Evolutionary conservation across 2,888 invertebrate genomes (phyloP).

Genomic region (Parnassius smintheus): DNA sequence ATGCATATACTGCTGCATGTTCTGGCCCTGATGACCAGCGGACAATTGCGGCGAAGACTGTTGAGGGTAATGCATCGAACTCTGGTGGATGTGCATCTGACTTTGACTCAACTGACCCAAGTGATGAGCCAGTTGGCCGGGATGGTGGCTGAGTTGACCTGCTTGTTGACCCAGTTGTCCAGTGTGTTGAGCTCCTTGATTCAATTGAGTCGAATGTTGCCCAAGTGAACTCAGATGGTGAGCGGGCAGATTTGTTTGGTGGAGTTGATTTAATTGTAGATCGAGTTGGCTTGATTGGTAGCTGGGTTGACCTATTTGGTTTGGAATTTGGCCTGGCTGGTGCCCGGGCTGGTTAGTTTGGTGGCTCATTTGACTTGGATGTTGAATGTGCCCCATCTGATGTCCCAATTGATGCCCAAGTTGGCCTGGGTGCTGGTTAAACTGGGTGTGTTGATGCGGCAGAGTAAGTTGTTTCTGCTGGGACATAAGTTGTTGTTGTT

Average conservation of each 20-base stretch:
- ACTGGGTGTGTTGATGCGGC: slow-evolving; percentile 23
- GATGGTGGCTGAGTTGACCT: slow-evolving; percentile 10
- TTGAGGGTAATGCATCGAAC: slow-evolving; percentile 44
- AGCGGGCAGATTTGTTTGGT: slow-evolving; percentile 14
- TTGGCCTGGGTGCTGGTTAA: slow-evolving; percentile 24
- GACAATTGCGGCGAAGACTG: slow-evolving; percentile 49
- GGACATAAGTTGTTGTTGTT: slow-evolving; percentile 46
- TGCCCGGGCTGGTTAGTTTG: slow-evolving; percentile 14
- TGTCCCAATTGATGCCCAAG: slow-evolving; percentile 15
- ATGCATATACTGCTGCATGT: slow-evolving; percentile 35
- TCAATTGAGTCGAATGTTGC: slow-evolving; percentile 17
- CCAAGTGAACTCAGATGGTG: slow-evolving; percentile 23
- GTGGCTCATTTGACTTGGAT: slow-evolving; percentile 17
- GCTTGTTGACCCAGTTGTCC: slow-evolving; percentile 21
- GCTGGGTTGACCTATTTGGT: slow-evolving; percentile 9
- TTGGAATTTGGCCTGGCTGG: slow-evolving; percentile 12
- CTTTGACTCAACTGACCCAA: slow-evolving; percentile 27
- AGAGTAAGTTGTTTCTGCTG: slow-evolving; percentile 35
- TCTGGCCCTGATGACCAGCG: slow-evolving; percentile 38
- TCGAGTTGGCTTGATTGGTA: slow-evolving; percentile 22
- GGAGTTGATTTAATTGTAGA: slow-evolving; percentile 24
- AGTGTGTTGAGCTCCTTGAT: slow-evolving; percentile 1
- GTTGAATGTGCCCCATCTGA: slow-evolving; percentile 13
- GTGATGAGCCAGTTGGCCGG: slow-evolving; percentile 16
- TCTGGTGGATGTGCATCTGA: slow-evolving; percentile 29